phyloP scores from a whole-genome alignment of 2,113 vertebrate species.

The Dasyornis broadbenti region DNA sequence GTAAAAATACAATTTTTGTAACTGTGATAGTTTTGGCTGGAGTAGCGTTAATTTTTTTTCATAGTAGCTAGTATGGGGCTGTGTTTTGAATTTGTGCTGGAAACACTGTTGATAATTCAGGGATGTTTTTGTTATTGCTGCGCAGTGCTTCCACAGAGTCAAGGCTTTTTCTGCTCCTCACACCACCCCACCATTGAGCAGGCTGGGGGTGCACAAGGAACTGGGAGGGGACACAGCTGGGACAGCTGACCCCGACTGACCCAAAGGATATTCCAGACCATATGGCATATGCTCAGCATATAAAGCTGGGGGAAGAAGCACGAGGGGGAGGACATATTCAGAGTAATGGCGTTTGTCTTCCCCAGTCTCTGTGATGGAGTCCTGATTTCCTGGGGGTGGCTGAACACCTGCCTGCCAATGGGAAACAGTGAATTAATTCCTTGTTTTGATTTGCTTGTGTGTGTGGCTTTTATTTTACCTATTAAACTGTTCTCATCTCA shows the following conservation, averaged over 20 bases:
- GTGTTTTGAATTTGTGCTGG: not conserved
- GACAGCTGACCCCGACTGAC: not conserved
- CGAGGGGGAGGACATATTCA: not conserved
- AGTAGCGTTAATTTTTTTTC: not conserved
- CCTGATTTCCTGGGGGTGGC: not conserved
- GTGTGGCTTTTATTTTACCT: not conserved
- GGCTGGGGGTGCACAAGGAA: not conserved
- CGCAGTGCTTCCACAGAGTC: not conserved
- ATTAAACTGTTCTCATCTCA: not conserved
- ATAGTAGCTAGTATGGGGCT: not conserved
- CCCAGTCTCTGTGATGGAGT: not conserved
- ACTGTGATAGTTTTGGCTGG: not conserved
- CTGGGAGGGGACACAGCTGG: not conserved
- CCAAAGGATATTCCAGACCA: not conserved
- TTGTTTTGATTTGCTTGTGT: not conserved
- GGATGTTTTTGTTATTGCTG: not conserved
- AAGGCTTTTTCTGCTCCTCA: not conserved
- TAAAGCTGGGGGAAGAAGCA: not conserved
- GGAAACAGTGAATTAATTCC: not conserved
- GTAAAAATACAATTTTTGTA: not conserved
- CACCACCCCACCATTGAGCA: not conserved
- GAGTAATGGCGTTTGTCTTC: not conserved
- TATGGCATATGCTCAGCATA: not conserved
- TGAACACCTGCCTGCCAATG: not conserved
- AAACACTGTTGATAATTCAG: not conserved